Evolutionary conservation across 2,888 invertebrate genomes (phyloP).

Genomic region (Agrilus biguttatus): DNA sequence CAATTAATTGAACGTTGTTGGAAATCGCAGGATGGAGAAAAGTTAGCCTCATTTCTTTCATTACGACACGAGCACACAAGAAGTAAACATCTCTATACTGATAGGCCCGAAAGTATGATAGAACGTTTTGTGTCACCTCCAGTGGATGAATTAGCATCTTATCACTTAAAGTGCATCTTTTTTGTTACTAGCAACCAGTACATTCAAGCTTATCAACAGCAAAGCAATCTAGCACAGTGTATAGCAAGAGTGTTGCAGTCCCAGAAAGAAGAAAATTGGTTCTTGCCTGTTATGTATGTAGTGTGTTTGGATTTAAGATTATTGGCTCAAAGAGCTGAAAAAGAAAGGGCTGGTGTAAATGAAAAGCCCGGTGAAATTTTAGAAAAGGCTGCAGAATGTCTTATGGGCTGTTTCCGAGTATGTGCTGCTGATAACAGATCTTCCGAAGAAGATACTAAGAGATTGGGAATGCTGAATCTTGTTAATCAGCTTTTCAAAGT

Average conservation of each 20-base stretch:
- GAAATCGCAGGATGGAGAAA: constrained; percentile 45
- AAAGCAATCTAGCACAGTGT: constrained; percentile 61
- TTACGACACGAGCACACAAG: constrained; percentile 57
- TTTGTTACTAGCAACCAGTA: constrained; percentile 36
- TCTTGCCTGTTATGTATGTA: constrained; percentile 82
- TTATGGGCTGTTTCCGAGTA: constrained; percentile 87
- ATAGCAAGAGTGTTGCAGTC: constrained; percentile 72
- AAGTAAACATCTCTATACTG: constrained; percentile 52
- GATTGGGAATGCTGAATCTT: constrained; percentile 88
- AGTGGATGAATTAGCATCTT: constrained; percentile 58
- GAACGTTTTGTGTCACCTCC: constrained; percentile 56
- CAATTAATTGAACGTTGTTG: constrained; percentile 43
- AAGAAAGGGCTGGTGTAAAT: constrained; percentile 30
- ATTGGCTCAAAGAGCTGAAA: constrained; percentile 70
- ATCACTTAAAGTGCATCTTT: constrained; percentile 57
- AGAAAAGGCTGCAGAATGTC: constrained; percentile 85
- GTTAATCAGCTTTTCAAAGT: constrained; percentile 96
- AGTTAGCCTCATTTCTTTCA: constrained; percentile 45
- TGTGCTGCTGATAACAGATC: constrained; percentile 91
- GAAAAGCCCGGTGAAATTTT: constrained; percentile 56
- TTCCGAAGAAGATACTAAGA: constrained; percentile 81
- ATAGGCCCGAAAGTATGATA: constrained; percentile 54
- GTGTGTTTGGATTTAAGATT: constrained; percentile 79
- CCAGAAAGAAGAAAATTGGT: constrained; percentile 94
- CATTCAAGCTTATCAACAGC: constrained; percentile 60